Evolutionary conservation across 1,140 invertebrate species (phyloP).

Genomic region (Apis florea): DNA sequence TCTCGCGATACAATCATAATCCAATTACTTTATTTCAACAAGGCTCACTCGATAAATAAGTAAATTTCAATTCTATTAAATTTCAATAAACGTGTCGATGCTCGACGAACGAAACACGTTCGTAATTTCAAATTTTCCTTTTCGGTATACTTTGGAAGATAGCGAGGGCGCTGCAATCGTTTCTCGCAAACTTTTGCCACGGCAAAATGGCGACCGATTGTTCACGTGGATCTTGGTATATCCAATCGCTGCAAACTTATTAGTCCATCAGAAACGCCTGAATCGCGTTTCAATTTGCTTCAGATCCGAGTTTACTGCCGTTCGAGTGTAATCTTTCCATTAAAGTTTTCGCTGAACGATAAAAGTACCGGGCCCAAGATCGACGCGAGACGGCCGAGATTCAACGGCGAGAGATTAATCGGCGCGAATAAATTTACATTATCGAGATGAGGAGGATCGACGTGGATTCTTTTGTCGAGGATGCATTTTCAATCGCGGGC

Average conservation of each 20-base stretch:
- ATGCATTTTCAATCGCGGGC: conserved; percentile 9
- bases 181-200: conserved; percentile 36
- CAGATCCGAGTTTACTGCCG: conserved; percentile 52
- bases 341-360: conserved; percentile 59
- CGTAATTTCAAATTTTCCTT: neutral
- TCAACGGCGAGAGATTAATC: conserved; percentile 42
- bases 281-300: conserved; percentile 65
- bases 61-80: neutral
- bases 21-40: neutral
- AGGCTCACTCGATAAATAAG: neutral
- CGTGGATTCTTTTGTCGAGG: neutral
- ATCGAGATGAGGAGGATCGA: conserved; percentile 50
- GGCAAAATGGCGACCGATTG: conserved; percentile 41
- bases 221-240: conserved; percentile 40
- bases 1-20: too few relatives aligned
- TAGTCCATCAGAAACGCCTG: conserved; percentile 56
- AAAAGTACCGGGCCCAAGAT: conserved; percentile 42
- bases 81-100: neutral
- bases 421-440: conserved; percentile 61
- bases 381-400: neutral
- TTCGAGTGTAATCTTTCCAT: conserved; percentile 66
- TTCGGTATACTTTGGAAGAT: conserved; percentile 18
- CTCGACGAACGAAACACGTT: too few relatives aligned
- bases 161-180: conserved; percentile 25
- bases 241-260: conserved; percentile 60